Evolutionary conservation across 2,888 invertebrate genomes (phyloP), one percentile per base, ranked within the genome.

Genomic region (Exocentrus adspersus): DNA sequence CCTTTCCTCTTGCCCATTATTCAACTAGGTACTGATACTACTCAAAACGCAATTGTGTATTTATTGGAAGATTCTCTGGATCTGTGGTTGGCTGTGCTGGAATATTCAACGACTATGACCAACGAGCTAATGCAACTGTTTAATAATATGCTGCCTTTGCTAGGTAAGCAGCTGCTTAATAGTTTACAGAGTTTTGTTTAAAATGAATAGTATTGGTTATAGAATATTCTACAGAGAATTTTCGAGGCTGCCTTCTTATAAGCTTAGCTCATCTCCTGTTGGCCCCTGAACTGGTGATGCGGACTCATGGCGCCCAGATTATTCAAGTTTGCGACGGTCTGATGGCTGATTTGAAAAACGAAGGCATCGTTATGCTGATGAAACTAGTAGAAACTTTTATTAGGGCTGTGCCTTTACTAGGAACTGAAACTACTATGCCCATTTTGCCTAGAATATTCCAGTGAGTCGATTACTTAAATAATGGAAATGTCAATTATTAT

Each of bases 41-140:
- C 88, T 66, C 90, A 93, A 78, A 88, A 90, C 58, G 88, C 92
- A 0, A 93, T 95, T 80, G 92, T 97, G 56, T 97, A 97, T 81
- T 86, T 97, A 54, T 84, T 96, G 72, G 97, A 97, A 82, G 97
- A 98, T 79, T 96, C 95, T 1, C 84, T 97, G 37, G 93, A 95
- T 72, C 85, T 98, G 62, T 97, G 97, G 96, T 86, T 91, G 57
- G 91, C 92, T 0, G 88, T 95, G 16, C 84, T 97, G 64, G 92
- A 95, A 80, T 91, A 92, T 79, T 86, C 91, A 2, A 87, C 91
- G 0, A 83, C 86, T 0, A 86, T 89, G 69, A 87, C 88, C 0
- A 86, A 87, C 0, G 87, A 88, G 71, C 85, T 94, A 45, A 83
- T 95, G 78, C 87, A 89, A 73, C 83, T 97, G 21, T 91, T 92